Evolutionary conservation across 2,797 vertebrate genomes (phyloP).

Genomic region (Pachyuromys duprasi): DNA sequence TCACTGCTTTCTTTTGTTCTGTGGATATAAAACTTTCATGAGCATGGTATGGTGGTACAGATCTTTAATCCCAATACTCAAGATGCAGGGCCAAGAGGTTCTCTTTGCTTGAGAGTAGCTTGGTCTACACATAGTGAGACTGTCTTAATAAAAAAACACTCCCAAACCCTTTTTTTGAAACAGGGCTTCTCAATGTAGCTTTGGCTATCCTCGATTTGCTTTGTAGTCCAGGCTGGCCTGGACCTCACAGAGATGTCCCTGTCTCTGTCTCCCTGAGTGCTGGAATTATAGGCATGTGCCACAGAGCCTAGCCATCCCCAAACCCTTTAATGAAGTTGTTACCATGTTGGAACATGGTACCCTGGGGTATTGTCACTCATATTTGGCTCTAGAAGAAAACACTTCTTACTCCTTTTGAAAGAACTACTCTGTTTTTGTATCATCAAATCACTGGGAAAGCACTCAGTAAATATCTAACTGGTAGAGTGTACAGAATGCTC

Average conservation of each 20-base stretch:
- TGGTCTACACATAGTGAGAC: background rate
- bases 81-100: background rate
- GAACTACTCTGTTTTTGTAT: background rate
- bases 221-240: no score
- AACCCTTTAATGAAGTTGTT: background rate
- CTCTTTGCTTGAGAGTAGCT: background rate
- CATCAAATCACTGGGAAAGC: background rate
- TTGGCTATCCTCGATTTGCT: no score
- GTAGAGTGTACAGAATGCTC: background rate
- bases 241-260: no score
- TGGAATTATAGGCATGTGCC: no score
- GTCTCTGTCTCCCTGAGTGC: no score
- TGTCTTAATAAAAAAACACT: background rate
- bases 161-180: no score
- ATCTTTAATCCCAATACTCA: background rate
- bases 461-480: constrained; percentile 15
- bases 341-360: background rate
- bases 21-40: background rate
- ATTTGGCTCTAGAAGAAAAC: background rate
- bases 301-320: background rate
- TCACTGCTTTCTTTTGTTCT: background rate
- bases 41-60: background rate
- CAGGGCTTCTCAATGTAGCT: no score
- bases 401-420: background rate
- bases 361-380: background rate